A percentile compares a stretch with the other conserved stretches of the same genome.
Evolutionary conservation across 2,888 invertebrate species (phyloP).

Genomic region (Ophraella communa): DNA sequence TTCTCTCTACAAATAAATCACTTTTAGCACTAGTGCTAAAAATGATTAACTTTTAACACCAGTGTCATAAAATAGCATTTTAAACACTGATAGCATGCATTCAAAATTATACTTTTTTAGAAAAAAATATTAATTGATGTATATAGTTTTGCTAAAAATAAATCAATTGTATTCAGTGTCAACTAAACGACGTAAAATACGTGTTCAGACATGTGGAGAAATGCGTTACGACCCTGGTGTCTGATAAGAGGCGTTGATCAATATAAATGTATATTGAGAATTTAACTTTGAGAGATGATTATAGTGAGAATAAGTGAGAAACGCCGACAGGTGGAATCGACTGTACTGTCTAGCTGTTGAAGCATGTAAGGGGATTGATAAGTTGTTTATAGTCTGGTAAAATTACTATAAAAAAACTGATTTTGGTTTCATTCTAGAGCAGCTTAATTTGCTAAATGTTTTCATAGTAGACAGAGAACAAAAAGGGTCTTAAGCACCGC

Average conservation of each 20-base stretch:
- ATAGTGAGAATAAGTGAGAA: background rate
- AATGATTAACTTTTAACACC: no score
- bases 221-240: background rate
- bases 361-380: background rate
- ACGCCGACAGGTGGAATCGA: conserved; percentile 5
- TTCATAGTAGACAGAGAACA: no score
- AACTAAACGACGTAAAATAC: background rate
- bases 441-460: background rate
- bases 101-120: no score
- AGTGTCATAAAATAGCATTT: no score
- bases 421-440: background rate
- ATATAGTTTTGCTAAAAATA: background rate
- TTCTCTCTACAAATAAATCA: no score
- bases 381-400: background rate
- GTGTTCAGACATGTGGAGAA: background rate
- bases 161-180: background rate
- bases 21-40: no score
- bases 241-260: background rate
- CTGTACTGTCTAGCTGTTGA: conserved; percentile 7
- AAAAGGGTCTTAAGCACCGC: no score
- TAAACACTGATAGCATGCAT: no score
- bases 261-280: conserved; percentile 5
- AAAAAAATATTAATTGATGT: no score
- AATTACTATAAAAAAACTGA: background rate
- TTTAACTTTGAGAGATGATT: background rate